phyloP scores from a whole-genome alignment of 2,888 invertebrate species.

The Tuberolachnus salignus region DNA sequence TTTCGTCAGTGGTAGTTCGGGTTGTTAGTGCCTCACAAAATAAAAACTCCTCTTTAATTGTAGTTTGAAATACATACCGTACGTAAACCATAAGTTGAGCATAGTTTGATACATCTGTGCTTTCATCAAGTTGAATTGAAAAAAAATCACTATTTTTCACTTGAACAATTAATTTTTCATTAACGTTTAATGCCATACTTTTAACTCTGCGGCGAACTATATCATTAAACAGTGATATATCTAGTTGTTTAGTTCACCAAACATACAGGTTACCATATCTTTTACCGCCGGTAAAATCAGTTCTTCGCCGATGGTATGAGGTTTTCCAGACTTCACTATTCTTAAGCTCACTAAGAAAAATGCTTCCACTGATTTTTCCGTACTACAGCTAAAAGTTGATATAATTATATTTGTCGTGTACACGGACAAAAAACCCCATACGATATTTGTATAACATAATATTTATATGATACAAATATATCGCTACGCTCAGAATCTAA shows the following conservation, averaged over 20 bases:
- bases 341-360: background rate
- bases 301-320: slow-evolving; percentile 6
- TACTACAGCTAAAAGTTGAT: background rate
- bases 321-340: background rate
- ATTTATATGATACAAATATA: no score
- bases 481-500: no score
- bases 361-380: background rate
- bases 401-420: slow-evolving; percentile 2
- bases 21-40: slow-evolving; percentile 58
- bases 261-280: background rate
- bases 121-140: slow-evolving; percentile 26
- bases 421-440: no score
- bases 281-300: background rate
- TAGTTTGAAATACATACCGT: slow-evolving; percentile 54
- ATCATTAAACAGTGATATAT: background rate
- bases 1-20: slow-evolving; percentile 54
- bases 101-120: slow-evolving; percentile 7
- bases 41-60: slow-evolving; percentile 57
- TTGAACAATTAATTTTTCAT: background rate
- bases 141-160: slow-evolving; percentile 1
- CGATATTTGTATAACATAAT: no score
- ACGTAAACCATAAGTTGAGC: slow-evolving; percentile 57
- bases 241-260: background rate
- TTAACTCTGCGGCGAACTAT: background rate
- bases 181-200: background rate